Percentiles rank a stretch among this genome's conserved stretches.
These are phyloP conservation scores for Trypoxylon attenuatum DNA, from an alignment of 2,888 invertebrate species.

Conservation along the genomic window DNA sequence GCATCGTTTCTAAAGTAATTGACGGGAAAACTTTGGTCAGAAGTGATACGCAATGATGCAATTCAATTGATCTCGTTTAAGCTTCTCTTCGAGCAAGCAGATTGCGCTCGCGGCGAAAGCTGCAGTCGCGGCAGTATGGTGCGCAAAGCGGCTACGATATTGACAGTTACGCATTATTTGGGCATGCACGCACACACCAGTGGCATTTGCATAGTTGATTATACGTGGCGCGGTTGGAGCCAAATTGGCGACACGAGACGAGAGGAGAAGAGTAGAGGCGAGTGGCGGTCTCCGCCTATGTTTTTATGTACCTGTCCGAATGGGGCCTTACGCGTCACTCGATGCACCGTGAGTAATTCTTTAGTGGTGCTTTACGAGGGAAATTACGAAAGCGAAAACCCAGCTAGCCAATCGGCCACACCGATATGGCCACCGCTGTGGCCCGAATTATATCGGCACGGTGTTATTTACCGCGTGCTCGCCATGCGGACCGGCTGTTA, in stretches of 20 bases:
- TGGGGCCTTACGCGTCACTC: slow-evolving; percentile 30
- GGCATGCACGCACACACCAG: slow-evolving; percentile 22
- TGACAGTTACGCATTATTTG: slow-evolving; percentile 56
- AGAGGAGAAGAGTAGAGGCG: too few species aligned
- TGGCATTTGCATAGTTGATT: slow-evolving; percentile 54
- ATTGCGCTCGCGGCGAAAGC: not conserved
- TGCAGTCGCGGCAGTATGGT: slow-evolving; percentile 23
- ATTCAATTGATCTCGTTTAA: too few species aligned
- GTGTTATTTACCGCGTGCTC: not conserved
- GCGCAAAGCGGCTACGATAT: slow-evolving; percentile 51
- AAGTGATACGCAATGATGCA: too few species aligned
- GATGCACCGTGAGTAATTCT: slow-evolving; percentile 29
- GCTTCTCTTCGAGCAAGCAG: not conserved
- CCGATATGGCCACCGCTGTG: slow-evolving; percentile 2
- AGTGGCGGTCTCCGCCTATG: slow-evolving; percentile 42
- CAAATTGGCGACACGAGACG: slow-evolving; percentile 46
- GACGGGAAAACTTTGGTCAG: too few species aligned
- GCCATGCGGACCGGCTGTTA: slow-evolving; percentile 11
- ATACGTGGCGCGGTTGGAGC: slow-evolving; percentile 39
- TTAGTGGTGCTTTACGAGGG: slow-evolving; percentile 35
- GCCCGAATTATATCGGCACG: not conserved
- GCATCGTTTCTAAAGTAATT: too few species aligned
- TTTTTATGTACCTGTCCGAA: slow-evolving; percentile 50
- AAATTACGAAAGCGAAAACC: slow-evolving; percentile 14
- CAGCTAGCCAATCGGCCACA: slow-evolving; percentile 2